Base-by-base conservation (phyloP, 2,113 vertebrate species). In the Drymodes brunneopygia region DNA sequence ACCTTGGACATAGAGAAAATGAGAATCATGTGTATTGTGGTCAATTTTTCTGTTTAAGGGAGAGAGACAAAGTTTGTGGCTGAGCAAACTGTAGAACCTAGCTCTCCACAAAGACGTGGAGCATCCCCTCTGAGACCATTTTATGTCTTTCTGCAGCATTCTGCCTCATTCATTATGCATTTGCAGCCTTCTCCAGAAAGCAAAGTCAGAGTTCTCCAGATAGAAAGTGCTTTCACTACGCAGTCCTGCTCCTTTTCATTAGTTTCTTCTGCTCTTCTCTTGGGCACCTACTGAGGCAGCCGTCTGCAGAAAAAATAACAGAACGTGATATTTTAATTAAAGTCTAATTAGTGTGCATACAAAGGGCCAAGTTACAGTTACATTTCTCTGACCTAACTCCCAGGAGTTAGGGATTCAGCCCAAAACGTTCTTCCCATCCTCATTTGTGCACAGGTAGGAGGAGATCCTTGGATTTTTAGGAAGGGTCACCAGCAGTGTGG, bases 251-350 rank as follows among this genome's bases (percentile, higher is more conserved):
- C 53, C 1, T 0, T 89, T 86, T 84, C 91, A 78, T 91, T 83
- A 78, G 60, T 31, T 90, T 80, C 54, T 93, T 87, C 65, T 81
- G 67, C 42, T 65, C 27, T 86, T 88, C 80, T 92, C 69, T 31
- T 71, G 56, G 44, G 77, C 51, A 86, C 31, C 69, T 53, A 81
- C 57, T 38, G 56, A 89, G 45, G 61, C 61, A 89, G 53, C n/a
- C 2, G 6, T 71, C 61, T 86, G 73, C 45, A 78, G 57, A 58
- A 88, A 82, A 86, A 81, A 57, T 28, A 86, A 14, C 31, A 83
- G 72, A 92, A 88, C 4, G 3, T 29, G 64, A 44, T 90, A 70
- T 86, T 88, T 94, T 92, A 86, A 94, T 97, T 94, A 89, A 92
- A 91, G 40, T 44, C 69, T 64, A 57, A 44, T 84, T 83, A 74